Percentiles rank a stretch among this genome's conserved stretches.
Conservation (phyloP, 2,888 invertebrate genomes). For the Trissonchulus sp. region DNA sequence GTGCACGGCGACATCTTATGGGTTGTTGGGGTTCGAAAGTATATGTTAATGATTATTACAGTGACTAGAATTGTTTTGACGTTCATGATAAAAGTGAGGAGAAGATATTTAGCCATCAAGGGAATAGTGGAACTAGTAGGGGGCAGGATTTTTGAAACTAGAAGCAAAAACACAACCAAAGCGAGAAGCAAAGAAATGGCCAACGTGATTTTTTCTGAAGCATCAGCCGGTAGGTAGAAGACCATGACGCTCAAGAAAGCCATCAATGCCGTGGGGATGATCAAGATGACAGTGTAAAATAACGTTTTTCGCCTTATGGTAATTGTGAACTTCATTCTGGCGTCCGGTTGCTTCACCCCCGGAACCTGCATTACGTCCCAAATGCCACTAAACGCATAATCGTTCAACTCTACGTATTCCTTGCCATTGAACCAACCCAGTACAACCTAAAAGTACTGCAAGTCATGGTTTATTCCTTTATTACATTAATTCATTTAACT, state of each 20-base stretch:
- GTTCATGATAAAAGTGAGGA: slow-evolving; percentile 99
- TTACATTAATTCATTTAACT: too few species aligned
- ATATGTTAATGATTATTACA: slow-evolving; percentile 99
- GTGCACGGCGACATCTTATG: slow-evolving; percentile 85
- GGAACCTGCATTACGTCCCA: slow-evolving; percentile 87
- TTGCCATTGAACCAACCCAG: slow-evolving; percentile 84
- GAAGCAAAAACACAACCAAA: slow-evolving; percentile 94
- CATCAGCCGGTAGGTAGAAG: slow-evolving; percentile 96
- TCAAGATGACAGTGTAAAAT: slow-evolving; percentile 98
- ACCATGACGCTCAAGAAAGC: slow-evolving; percentile 97
- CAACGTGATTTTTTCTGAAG: slow-evolving; percentile 77
- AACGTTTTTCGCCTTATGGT: slow-evolving; percentile 91
- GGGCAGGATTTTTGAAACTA: slow-evolving; percentile 97
- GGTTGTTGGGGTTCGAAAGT: slow-evolving; percentile 93
- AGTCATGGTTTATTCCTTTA: too few species aligned
- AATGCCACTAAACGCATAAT: slow-evolving; percentile 95
- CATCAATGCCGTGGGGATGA: slow-evolving; percentile 94
- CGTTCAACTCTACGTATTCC: slow-evolving; percentile 84
- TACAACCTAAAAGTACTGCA: slow-evolving; percentile 71
- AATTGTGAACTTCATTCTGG: slow-evolving; percentile 67
- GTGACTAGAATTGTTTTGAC: slow-evolving; percentile 98
- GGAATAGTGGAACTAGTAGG: slow-evolving; percentile 96
- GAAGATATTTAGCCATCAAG: slow-evolving; percentile 71
- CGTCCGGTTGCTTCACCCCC: slow-evolving; percentile 71
- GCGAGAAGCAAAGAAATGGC: slow-evolving; percentile 98